A percentile compares a stretch with the other conserved stretches of the same genome.
phyloP scores from a whole-genome alignment of 2,888 invertebrate genomes.

The Augiades crinisus region DNA sequence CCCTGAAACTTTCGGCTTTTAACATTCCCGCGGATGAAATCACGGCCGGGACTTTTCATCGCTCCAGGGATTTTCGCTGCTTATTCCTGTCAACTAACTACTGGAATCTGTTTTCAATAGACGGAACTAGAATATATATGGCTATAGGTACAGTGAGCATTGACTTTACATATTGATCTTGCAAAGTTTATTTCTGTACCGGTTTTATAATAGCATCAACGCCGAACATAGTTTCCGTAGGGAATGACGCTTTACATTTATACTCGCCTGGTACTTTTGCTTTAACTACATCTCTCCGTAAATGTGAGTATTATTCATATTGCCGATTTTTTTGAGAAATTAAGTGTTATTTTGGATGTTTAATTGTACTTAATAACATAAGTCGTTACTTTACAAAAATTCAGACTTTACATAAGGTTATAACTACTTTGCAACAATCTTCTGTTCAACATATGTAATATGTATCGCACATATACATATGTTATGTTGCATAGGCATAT shows the following conservation, averaged over 20 bases:
- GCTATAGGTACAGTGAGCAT: conserved; percentile 9
- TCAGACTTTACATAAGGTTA: too few relatives aligned
- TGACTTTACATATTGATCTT: conserved; percentile 14
- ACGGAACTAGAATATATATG: conserved; percentile 22
- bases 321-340: too few relatives aligned
- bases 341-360: too few relatives aligned
- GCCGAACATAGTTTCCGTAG: too few relatives aligned
- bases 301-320: too few relatives aligned
- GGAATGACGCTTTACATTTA: background rate
- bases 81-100: conserved; percentile 67
- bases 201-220: background rate
- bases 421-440: too few relatives aligned
- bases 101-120: conserved; percentile 38
- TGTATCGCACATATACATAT: too few relatives aligned
- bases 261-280: background rate
- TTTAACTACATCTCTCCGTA: too few relatives aligned
- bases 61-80: conserved; percentile 58
- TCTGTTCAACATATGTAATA: too few relatives aligned
- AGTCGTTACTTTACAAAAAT: too few relatives aligned
- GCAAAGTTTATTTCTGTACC: background rate
- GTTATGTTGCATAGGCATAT: too few relatives aligned
- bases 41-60: conserved; percentile 56
- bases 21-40: conserved; percentile 65
- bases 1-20: conserved; percentile 68
- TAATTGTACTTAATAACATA: too few relatives aligned